Evolutionary conservation across 2,113 vertebrate species (phyloP).

Genomic region (Hipposideros armiger): DNA sequence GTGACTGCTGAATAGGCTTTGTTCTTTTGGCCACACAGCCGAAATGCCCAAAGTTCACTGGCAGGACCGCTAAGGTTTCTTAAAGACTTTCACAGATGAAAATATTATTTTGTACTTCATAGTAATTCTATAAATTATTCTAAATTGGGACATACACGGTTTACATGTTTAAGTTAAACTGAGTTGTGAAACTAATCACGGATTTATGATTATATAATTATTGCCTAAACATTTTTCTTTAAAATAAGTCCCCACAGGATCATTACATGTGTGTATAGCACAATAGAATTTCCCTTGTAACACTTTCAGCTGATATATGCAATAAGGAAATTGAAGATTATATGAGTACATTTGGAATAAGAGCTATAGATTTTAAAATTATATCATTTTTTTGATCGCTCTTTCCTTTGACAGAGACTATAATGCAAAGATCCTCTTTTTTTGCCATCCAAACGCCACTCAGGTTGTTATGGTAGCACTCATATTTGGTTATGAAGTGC

Average conservation of each 20-base stretch:
- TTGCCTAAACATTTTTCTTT: constrained; percentile 73
- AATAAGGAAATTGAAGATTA: constrained; percentile 66
- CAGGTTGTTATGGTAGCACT: constrained; percentile 49
- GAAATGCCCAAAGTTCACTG: constrained; percentile 79
- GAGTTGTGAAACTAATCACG: constrained; percentile 65
- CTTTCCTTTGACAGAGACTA: constrained; percentile 60
- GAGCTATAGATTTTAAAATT: constrained; percentile 74
- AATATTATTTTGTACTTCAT: constrained; percentile 41
- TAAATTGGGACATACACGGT: constrained; percentile 49
- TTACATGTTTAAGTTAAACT: constrained; percentile 50
- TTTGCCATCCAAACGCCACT: constrained; percentile 50
- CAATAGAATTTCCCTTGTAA: constrained; percentile 72
- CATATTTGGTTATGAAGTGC: constrained; percentile 41
- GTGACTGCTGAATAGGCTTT: constrained; percentile 68
- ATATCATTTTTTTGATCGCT: constrained; percentile 50
- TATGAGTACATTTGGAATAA: constrained; percentile 74
- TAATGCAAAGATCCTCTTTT: constrained; percentile 51
- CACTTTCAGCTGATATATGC: constrained; percentile 76
- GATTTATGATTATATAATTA: constrained; percentile 62
- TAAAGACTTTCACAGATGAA: constrained; percentile 69
- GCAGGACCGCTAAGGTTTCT: constrained; percentile 74
- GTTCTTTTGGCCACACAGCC: constrained; percentile 47
- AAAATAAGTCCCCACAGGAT: constrained; percentile 48
- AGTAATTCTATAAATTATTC: constrained; percentile 46
- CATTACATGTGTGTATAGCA: constrained; percentile 54